phyloP scores from a whole-genome alignment of 2,113 vertebrate genomes.

The Tinamus guttatus region DNA sequence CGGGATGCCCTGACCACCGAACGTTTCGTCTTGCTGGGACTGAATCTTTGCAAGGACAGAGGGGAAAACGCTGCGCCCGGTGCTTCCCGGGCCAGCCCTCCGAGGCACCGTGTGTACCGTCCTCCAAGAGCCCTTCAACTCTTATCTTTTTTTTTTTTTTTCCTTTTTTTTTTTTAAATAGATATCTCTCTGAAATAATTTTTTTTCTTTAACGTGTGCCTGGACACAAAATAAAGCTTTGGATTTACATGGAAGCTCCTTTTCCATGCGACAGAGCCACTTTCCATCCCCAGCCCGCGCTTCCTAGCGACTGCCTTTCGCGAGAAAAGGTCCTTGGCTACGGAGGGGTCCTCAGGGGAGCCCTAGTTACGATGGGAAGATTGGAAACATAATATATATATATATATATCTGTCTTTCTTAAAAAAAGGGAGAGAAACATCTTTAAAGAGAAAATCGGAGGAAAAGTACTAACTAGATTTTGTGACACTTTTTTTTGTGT shows the following conservation, averaged over 20 bases:
- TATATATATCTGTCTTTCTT: background rate
- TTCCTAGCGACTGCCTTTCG: constrained; percentile 1
- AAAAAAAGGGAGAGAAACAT: constrained; percentile 56
- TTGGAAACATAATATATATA: constrained; percentile 51
- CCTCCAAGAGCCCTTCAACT: constrained; percentile 1
- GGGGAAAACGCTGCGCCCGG: background rate
- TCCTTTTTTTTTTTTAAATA: constrained; percentile 24
- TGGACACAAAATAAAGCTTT: constrained; percentile 73
- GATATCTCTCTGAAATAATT: constrained; percentile 33
- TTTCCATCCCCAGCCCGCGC: constrained; percentile 13
- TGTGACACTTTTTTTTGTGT: constrained; percentile 62
- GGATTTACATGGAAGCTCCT: constrained; percentile 71
- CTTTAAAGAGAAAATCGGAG: constrained; percentile 68
- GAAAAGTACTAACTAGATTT: constrained; percentile 76
- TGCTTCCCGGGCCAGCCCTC: background rate
- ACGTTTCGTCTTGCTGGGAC: background rate
- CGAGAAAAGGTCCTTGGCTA: constrained; percentile 21
- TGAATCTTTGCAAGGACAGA: background rate
- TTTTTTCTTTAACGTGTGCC: constrained; percentile 20
- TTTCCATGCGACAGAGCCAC: constrained; percentile 56
- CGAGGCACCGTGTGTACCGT: background rate
- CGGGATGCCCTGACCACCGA: background rate
- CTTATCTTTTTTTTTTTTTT: background rate
- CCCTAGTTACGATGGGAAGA: constrained; percentile 28
- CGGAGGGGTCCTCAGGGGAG: background rate